A percentile compares a stretch with the other conserved stretches of the same genome.
Evolutionary conservation across 2,888 invertebrate species (phyloP).

Genomic region (Villa cingulata): DNA sequence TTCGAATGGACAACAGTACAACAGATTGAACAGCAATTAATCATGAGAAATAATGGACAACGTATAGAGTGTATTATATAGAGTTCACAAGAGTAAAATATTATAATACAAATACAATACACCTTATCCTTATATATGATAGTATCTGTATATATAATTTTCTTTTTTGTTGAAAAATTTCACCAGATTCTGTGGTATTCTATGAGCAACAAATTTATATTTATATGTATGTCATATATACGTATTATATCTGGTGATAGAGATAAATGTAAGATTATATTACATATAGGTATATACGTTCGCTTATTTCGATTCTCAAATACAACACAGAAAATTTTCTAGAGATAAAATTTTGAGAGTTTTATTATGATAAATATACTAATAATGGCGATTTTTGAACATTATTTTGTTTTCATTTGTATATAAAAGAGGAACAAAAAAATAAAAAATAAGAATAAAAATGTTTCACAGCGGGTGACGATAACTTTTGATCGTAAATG

Average conservation of each 20-base stretch:
- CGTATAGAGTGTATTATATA: neutral
- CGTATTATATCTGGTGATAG: too few species aligned
- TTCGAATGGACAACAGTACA: constrained; percentile 9
- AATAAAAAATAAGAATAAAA: constrained; percentile 2
- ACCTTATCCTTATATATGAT: too few species aligned
- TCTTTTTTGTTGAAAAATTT: too few species aligned
- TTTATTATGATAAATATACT: neutral
- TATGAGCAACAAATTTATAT: too few species aligned
- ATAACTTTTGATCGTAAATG: neutral
- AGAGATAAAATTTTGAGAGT: neutral
- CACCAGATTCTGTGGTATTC: too few species aligned
- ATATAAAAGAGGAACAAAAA: neutral
- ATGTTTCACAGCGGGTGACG: constrained; percentile 12
- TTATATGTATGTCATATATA: too few species aligned
- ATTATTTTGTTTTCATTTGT: constrained; percentile 12
- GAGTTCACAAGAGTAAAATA: neutral
- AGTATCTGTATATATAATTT: too few species aligned
- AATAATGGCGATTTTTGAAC: constrained; percentile 7
- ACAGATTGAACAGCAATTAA: constrained; percentile 7
- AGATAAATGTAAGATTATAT: too few species aligned
- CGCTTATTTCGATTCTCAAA: too few species aligned
- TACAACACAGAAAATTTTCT: too few species aligned
- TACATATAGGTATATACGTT: too few species aligned
- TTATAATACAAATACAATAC: too few species aligned
- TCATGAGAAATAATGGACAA: constrained; percentile 9